Conservation (phyloP, 2,113 vertebrate species). For the mouse (Mus musculus) region GRCm39 chr11:72647501-72648000, state of each 20-base stretch:
- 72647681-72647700: background rate
- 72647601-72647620: background rate
- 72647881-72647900: background rate
- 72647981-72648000: background rate
- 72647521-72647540: background rate
- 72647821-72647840: background rate
- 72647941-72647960: background rate
- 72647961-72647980: background rate
- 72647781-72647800: background rate
- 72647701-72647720: background rate
- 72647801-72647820: background rate
- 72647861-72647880: background rate
- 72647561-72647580: background rate
- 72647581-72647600: background rate
- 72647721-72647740: background rate
- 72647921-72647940: background rate
- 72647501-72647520: too few relatives aligned
- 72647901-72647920: background rate
- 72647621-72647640: background rate
- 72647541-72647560: background rate
- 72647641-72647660: fast-evolving
- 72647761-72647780: background rate
- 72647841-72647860: background rate
- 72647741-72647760: background rate
- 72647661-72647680: background rate